Conservation (phyloP, 2,113 vertebrate species). For the Nothoprocta perdicaria region DNA sequence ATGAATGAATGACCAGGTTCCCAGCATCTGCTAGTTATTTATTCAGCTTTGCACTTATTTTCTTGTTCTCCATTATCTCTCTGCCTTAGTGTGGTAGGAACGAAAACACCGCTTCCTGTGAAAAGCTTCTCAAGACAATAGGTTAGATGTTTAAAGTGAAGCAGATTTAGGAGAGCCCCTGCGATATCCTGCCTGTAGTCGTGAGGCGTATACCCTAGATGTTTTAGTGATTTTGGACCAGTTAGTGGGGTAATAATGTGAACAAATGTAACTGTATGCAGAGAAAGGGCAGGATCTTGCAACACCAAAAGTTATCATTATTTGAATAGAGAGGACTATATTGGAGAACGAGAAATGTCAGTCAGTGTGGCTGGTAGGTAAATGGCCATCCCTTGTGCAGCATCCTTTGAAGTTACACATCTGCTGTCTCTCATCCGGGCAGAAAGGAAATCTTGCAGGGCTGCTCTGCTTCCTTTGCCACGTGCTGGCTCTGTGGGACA, state of each 20-base stretch:
- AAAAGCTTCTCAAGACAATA: background rate
- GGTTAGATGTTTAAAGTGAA: background rate
- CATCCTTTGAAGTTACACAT: background rate
- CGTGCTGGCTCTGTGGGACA: background rate
- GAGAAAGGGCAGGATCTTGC: background rate
- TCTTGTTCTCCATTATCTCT: constrained; percentile 5
- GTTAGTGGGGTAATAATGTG: background rate
- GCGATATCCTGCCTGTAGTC: background rate
- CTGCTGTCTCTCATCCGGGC: background rate
- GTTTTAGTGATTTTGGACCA: background rate
- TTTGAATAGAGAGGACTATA: background rate
- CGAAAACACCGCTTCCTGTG: background rate
- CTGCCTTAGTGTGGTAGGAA: background rate
- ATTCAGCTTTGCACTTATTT: background rate
- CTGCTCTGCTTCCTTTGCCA: background rate
- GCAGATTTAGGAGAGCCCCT: background rate
- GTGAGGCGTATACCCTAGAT: background rate
- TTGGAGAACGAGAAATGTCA: background rate
- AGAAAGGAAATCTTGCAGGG: background rate
- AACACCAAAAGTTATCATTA: background rate
- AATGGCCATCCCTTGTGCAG: background rate
- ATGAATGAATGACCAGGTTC: background rate
- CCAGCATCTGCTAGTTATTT: background rate
- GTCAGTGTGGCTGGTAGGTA: background rate
- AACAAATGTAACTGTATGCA: background rate